Evolutionary conservation across 2,797 vertebrate genomes (phyloP).

Genomic region (Muscicapa comitata): DNA sequence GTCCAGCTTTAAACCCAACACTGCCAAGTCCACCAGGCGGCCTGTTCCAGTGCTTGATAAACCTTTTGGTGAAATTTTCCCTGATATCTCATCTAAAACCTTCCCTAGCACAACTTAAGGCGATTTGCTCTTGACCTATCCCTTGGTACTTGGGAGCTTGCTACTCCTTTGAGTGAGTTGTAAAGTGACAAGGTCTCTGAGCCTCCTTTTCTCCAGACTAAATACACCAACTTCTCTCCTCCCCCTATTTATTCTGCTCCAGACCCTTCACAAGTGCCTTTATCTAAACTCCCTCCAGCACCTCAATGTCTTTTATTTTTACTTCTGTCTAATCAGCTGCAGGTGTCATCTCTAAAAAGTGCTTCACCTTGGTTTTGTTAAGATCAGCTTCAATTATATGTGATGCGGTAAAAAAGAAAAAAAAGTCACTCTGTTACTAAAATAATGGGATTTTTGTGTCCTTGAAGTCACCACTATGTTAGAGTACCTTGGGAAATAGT

Average conservation of each 20-base stretch:
- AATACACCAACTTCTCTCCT: neutral
- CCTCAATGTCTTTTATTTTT: neutral
- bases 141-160: accelerated
- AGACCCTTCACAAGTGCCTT: neutral
- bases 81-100: neutral
- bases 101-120: neutral
- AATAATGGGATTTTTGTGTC: neutral
- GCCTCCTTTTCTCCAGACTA: neutral
- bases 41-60: neutral
- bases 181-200: neutral
- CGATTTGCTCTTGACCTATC: accelerated
- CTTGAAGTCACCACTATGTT: neutral
- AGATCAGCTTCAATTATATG: neutral
- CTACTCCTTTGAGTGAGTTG: neutral
- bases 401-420: neutral
- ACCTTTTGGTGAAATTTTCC: neutral
- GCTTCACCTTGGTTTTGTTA: neutral
- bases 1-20: neutral
- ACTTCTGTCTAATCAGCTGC: neutral
- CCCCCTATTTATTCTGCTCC: neutral
- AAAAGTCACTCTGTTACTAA: neutral
- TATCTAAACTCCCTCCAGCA: neutral
- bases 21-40: neutral
- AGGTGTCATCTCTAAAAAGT: neutral
- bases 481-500: neutral